Percentiles rank a stretch among this genome's conserved stretches.
phyloP scores from a whole-genome alignment of 2,797 vertebrate genomes.

The Danio choprae region DNA sequence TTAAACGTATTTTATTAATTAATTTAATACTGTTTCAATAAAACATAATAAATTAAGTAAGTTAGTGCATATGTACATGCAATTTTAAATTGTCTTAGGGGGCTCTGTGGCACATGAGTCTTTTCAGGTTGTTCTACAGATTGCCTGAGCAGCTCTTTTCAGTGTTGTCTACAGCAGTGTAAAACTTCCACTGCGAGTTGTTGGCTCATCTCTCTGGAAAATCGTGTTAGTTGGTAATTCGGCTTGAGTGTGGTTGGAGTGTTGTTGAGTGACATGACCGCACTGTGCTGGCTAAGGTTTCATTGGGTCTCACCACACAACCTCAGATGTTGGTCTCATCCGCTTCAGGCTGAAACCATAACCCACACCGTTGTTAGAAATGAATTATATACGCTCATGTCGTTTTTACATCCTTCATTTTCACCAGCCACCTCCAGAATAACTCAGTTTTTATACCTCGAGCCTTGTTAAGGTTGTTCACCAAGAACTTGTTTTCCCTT shows the following conservation, averaged over 20 bases:
- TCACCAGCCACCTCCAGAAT: slow-evolving; percentile 48
- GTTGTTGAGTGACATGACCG: slow-evolving; percentile 3
- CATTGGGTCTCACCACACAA: slow-evolving; percentile 58
- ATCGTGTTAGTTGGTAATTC: slow-evolving; percentile 6
- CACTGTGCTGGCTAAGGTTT: slow-evolving; percentile 16
- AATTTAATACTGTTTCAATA: not conserved
- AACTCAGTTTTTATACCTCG: slow-evolving; percentile 48
- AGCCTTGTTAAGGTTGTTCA: slow-evolving; percentile 50
- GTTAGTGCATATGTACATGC: too few species aligned
- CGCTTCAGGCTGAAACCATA: slow-evolving; percentile 58
- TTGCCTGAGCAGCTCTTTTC: not conserved
- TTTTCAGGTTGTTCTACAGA: not conserved
- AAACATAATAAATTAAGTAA: too few species aligned
- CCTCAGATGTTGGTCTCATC: slow-evolving; percentile 63
- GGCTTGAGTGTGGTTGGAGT: slow-evolving; percentile 14
- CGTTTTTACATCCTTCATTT: slow-evolving; percentile 55
- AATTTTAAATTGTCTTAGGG: not conserved
- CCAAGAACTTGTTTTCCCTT: slow-evolving; percentile 38
- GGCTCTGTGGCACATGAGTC: too few species aligned
- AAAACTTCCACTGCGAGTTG: not conserved
- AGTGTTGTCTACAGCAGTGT: not conserved
- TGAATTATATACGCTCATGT: not conserved
- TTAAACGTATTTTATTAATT: not conserved
- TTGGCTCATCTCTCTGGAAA: slow-evolving; percentile 1
- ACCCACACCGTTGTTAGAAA: slow-evolving; percentile 10